A percentile compares a stretch with the other conserved stretches of the same genome.
These are phyloP conservation scores for Psophia crepitans DNA, from an alignment of 2,113 vertebrate genomes.

Conservation along the genomic window DNA sequence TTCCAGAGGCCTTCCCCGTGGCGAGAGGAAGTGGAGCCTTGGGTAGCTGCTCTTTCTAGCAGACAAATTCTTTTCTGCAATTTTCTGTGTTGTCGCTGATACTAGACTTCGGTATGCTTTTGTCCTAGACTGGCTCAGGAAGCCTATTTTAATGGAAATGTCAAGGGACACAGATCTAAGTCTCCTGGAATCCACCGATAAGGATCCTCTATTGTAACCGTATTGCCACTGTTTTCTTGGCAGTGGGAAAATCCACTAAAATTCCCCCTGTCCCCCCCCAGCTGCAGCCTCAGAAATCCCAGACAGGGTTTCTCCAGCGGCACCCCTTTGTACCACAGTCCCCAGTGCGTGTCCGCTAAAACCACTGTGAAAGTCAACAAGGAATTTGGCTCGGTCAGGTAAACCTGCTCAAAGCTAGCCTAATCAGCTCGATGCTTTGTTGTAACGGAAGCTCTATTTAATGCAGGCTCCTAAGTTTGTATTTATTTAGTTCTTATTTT, in stretches of 20 bases:
- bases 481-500: not conserved
- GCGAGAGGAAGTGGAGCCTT: not conserved
- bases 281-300: not conserved
- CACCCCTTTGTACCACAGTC: not conserved
- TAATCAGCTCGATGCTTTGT: not conserved
- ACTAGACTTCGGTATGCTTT: not conserved
- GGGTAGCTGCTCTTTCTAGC: not conserved
- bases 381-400: not conserved
- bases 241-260: conserved; percentile 13
- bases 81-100: not conserved
- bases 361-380: not conserved
- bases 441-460: not conserved
- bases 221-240: not conserved
- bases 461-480: not conserved
- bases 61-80: not conserved
- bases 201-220: not conserved
- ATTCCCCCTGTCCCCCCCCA: not conserved
- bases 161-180: not conserved
- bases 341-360: not conserved
- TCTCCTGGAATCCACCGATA: conserved; percentile 39
- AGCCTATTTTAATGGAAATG: conserved; percentile 7
- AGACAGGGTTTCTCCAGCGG: not conserved
- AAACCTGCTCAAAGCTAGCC: not conserved
- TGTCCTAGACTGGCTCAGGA: not conserved
- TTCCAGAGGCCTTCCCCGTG: not conserved